Evolutionary conservation across 2,113 vertebrate genomes (phyloP).

Genomic region (Gopherus evgoodei): DNA sequence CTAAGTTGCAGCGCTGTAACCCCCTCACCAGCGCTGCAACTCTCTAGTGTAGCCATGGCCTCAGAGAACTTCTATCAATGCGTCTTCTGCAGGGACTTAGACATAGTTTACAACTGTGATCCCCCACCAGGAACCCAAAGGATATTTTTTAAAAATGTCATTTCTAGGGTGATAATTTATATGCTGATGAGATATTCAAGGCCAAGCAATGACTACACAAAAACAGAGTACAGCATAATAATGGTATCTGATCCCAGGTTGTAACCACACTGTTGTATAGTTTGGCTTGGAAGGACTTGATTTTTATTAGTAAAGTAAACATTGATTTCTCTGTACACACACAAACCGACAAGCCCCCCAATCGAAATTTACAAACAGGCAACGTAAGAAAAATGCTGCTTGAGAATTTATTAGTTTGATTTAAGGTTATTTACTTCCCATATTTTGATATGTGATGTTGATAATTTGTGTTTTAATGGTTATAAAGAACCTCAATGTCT

Average conservation of each 20-base stretch:
- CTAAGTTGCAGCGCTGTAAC: no score
- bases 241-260: slow-evolving; percentile 58
- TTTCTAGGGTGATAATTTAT: slow-evolving; percentile 54
- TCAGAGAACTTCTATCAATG: slow-evolving; percentile 20
- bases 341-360: neutral
- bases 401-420: neutral
- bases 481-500: neutral
- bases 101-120: slow-evolving; percentile 52
- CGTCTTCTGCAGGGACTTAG: neutral
- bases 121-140: slow-evolving; percentile 36
- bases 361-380: neutral
- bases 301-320: neutral
- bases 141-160: slow-evolving; percentile 36
- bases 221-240: slow-evolving; percentile 51
- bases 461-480: neutral
- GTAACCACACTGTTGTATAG: slow-evolving; percentile 51
- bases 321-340: neutral
- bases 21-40: no score
- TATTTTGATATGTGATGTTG: neutral
- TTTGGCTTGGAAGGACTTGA: neutral
- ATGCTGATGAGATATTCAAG: slow-evolving; percentile 45
- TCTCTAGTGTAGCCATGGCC: no score
- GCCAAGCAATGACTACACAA: slow-evolving; percentile 53
- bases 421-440: neutral
- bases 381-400: neutral